A percentile compares a stretch with the other conserved stretches of the same genome.
Conservation (phyloP, 2,888 invertebrate species). For the Hemithea aestivaria region DNA sequence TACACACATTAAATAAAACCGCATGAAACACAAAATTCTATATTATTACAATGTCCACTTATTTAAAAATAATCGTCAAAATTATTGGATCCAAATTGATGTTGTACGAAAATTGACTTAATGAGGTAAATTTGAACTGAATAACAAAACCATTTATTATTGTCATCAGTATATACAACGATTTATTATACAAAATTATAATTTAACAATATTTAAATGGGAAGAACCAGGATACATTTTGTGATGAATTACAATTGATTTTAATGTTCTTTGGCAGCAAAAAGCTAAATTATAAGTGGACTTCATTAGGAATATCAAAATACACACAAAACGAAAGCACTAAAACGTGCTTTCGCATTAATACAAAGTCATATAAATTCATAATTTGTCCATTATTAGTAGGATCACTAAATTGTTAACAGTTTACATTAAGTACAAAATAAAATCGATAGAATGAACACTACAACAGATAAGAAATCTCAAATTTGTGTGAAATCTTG, state of each 20-base stretch:
- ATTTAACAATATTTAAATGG: no score
- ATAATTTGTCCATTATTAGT: constrained; percentile 16
- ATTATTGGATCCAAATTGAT: no score
- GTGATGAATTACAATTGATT: no score
- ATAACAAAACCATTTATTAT: no score
- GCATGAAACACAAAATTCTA: constrained; percentile 7
- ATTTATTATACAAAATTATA: no score
- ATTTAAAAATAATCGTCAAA: no score
- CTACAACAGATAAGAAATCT: constrained; percentile 1
- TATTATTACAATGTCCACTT: constrained; percentile 12
- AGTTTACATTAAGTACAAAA: constrained; percentile 9
- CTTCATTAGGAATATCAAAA: constrained; percentile 9
- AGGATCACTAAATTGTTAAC: constrained; percentile 3
- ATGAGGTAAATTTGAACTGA: no score
- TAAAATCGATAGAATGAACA: constrained; percentile 10
- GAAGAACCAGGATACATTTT: no score
- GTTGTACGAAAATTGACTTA: no score
- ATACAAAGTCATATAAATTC: constrained; percentile 18
- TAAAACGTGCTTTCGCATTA: constrained; percentile 46
- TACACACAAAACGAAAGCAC: constrained; percentile 39
- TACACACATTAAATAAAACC: constrained; percentile 30
- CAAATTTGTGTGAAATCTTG: no score
- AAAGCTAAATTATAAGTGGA: constrained; percentile 6
- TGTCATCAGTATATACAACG: no score
- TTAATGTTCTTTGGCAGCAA: no score